Evolutionary conservation across 2,113 vertebrate species (phyloP).

Genomic region (Eulemur macaco): DNA sequence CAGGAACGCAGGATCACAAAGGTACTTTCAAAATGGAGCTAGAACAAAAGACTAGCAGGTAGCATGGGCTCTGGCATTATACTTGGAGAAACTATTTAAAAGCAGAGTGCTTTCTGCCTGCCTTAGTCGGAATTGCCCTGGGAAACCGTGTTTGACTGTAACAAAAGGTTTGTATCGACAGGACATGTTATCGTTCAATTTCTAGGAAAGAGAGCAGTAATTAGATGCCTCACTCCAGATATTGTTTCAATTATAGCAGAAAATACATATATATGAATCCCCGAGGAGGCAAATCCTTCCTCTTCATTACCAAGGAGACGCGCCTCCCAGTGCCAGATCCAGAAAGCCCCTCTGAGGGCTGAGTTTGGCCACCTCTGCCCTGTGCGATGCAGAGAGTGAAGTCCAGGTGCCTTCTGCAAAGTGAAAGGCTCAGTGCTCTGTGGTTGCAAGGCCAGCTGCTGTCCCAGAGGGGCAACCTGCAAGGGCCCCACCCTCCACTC

Average conservation of each 20-base stretch:
- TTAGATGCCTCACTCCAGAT: slow-evolving; percentile 34
- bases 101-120: background rate
- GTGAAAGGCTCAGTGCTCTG: rapidly evolving
- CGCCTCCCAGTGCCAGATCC: rapidly evolving
- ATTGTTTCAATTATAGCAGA: background rate
- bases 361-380: background rate
- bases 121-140: background rate
- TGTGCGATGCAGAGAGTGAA: rapidly evolving
- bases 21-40: background rate
- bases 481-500: rapidly evolving
- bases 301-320: background rate
- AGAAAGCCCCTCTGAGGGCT: rapidly evolving
- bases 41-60: background rate
- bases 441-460: background rate
- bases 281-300: background rate
- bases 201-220: slow-evolving; percentile 18
- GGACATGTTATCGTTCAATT: background rate
- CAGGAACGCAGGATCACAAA: background rate
- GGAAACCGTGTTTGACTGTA: background rate
- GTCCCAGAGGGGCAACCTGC: background rate
- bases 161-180: background rate
- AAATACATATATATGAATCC: background rate
- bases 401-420: rapidly evolving
- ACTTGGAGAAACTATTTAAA: slow-evolving; percentile 38
- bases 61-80: background rate